Evolutionary conservation across 2,797 vertebrate genomes (phyloP), one percentile per base, ranked within the genome.

Genomic region (Paedocypris micromegethes): DNA sequence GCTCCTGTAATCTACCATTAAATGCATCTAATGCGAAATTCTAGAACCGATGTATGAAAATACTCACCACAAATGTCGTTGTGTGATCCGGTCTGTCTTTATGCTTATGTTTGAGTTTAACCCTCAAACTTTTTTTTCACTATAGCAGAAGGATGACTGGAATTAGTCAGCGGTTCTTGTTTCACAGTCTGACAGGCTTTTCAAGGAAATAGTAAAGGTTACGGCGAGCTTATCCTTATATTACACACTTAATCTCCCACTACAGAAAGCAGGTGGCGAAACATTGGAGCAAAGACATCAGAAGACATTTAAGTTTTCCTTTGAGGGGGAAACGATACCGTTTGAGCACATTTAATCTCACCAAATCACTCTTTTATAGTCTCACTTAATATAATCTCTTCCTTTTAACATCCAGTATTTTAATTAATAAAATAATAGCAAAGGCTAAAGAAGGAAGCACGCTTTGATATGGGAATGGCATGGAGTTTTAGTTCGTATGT

Each of bases 401-500:
- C 2, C 2, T 23, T 40, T 48, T 42, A 39, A 38, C 9, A 37
- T 47, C 7, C 7, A 41, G 3, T 53, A 0, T 38, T 44, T 2
- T n/a, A 8, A 3, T 38, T 49, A 43, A 23, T 23, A 23, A 23
- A 23, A 23, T 23, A 9, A 6, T 39, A 45, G 40, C 37, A 41
- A 63, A 59, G n/a, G 23, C 4, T 59, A 42, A 46, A 4, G 64
- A 6, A 64, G 5, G 47, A 69, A 70, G 64, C 5, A 6, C 23
- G 58, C 55, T 44, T 71, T 71, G 61, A 58, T 58, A 55, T 58
- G 74, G 68, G 54, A 65, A 42, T 38, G 59, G 68, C 59, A 75
- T 74, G 73, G 75, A 74, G 68, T 75, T 82, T 66, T 77, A 80
- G 78, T 87, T 86, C 78, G 81, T 73, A 81, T 79, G 77, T 83